These are phyloP conservation scores for Labeo calbasu DNA, from an alignment of 2,797 vertebrate genomes.

Conservation along the genomic window DNA sequence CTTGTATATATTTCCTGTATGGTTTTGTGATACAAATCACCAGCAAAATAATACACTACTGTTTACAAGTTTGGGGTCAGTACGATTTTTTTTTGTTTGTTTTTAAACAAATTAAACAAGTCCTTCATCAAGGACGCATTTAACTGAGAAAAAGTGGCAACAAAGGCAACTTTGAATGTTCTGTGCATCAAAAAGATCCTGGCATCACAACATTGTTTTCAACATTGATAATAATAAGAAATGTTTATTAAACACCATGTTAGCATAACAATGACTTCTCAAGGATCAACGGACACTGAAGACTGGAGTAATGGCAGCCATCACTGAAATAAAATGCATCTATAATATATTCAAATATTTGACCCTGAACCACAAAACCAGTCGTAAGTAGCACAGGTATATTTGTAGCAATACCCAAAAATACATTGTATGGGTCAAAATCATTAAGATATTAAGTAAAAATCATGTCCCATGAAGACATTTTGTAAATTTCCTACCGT, in stretches of 20 bases:
- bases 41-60: neutral
- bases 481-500: too few relatives aligned
- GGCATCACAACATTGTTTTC: too few relatives aligned
- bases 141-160: neutral
- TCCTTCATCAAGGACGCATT: neutral
- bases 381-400: too few relatives aligned
- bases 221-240: too few relatives aligned
- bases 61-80: neutral
- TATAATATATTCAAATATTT: neutral
- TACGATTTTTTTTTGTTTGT: neutral
- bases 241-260: too few relatives aligned
- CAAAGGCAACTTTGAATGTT: neutral
- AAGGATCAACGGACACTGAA: neutral
- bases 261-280: neutral
- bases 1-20: neutral
- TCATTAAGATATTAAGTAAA: too few relatives aligned
- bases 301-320: neutral
- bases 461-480: too few relatives aligned
- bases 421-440: too few relatives aligned
- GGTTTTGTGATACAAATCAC: neutral
- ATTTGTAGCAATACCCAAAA: too few relatives aligned
- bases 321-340: neutral
- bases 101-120: neutral
- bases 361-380: too few relatives aligned
- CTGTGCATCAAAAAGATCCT: neutral